These are phyloP conservation scores for Bergia puertoricense DNA, from an alignment of 92 coral and sea anemone species.

Conservation along the genomic window DNA sequence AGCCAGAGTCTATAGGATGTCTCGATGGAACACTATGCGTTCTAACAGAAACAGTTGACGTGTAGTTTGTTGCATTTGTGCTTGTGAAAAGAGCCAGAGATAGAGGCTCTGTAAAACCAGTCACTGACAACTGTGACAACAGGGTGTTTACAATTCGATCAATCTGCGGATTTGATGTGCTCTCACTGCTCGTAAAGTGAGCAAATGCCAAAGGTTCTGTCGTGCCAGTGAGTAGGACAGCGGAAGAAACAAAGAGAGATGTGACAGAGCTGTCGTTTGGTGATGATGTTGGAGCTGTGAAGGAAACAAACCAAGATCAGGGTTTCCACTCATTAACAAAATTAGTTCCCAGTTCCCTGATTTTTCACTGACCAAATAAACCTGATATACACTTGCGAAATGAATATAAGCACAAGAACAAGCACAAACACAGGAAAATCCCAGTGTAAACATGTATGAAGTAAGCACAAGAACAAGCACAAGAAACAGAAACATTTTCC, in stretches of 20 bases:
- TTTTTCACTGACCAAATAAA: too few species aligned
- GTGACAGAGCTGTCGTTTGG: neutral
- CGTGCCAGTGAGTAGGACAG: neutral
- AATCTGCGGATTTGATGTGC: neutral
- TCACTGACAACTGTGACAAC: neutral
- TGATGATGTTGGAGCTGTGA: neutral
- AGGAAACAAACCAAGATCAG: too few species aligned
- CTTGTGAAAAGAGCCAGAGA: neutral
- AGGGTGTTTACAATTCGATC: neutral
- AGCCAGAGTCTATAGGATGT: neutral
- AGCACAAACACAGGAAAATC: too few species aligned
- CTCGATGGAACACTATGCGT: neutral
- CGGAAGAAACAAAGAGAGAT: neutral
- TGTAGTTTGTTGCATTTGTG: neutral
- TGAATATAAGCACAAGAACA: too few species aligned
- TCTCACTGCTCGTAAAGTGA: slow-evolving; percentile 2
- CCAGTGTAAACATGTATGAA: too few species aligned
- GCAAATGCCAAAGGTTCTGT: slow-evolving; percentile 18
- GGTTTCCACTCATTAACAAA: too few species aligned
- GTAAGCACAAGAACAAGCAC: too few species aligned
- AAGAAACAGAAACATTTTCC: too few species aligned
- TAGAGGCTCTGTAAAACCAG: slow-evolving; percentile 14
- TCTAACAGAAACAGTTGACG: neutral
- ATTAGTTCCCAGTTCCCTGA: too few species aligned
- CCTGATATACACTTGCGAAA: too few species aligned